phyloP scores from a whole-genome alignment of 2,797 vertebrate genomes.

The Centroberyx gerrardi region DNA sequence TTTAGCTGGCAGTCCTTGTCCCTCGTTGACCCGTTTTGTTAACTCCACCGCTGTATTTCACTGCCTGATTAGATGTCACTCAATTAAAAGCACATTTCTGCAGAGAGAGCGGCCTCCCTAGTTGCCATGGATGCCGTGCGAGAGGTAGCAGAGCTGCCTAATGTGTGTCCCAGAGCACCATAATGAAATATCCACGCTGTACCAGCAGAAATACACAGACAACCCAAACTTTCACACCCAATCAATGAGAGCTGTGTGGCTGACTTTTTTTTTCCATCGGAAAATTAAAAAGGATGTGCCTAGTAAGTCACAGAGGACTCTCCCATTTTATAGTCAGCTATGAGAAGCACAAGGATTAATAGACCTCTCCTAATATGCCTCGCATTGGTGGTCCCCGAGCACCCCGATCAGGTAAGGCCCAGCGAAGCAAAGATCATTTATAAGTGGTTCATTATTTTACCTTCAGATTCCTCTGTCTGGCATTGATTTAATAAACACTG shows the following conservation, averaged over 20 bases:
- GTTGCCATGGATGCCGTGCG: slow-evolving; percentile 84
- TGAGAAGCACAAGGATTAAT: slow-evolving; percentile 87
- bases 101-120: slow-evolving; percentile 72
- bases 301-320: slow-evolving; percentile 86
- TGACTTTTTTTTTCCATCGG: slow-evolving; percentile 64
- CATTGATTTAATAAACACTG: slow-evolving; percentile 95
- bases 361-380: slow-evolving; percentile 86
- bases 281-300: slow-evolving; percentile 88
- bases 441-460: slow-evolving; percentile 97
- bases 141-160: slow-evolving; percentile 76
- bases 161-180: slow-evolving; percentile 78
- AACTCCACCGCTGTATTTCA: slow-evolving; percentile 81
- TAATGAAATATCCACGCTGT: slow-evolving; percentile 82
- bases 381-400: slow-evolving; percentile 84
- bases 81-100: slow-evolving; percentile 88
- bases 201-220: slow-evolving; percentile 72
- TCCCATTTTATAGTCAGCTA: slow-evolving; percentile 84
- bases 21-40: slow-evolving; percentile 82
- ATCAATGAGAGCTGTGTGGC: slow-evolving; percentile 81
- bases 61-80: slow-evolving; percentile 87
- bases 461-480: slow-evolving; percentile 90
- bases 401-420: slow-evolving; percentile 86
- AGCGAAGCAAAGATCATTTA: slow-evolving; percentile 92
- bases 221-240: slow-evolving; percentile 85
- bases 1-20: slow-evolving; percentile 71